Evolutionary conservation across 2,113 vertebrate species (phyloP), one percentile per base, ranked within the genome.

Genomic region (Elgaria multicarinata): DNA sequence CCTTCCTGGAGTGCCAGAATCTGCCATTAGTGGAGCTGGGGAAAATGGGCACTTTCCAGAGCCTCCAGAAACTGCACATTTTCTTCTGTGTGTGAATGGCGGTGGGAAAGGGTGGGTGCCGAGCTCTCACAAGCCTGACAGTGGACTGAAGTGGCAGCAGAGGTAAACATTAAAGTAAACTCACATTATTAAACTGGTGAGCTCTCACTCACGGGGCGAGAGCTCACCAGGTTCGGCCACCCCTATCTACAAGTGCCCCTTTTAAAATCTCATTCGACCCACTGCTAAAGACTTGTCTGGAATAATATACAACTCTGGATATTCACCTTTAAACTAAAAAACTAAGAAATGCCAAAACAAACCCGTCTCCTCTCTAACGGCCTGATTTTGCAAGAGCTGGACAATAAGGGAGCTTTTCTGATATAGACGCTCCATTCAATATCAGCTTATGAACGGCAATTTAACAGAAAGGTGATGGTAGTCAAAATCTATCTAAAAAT

Each of bases 401-500:
- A 0, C 7, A 87, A 50, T 71, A 81, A 83, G 28, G n/a, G 31
- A 9, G 5, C 16, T 74, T 85, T 82, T 39, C 10, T 28, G 78
- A 8, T 0, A 64, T 39, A 89, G 42, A 24, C 62, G 71, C 69
- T 91, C 39, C 3, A 50, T 50, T 76, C 82, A 3, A 75, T 83
- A 90, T 0, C 85, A 87, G 36, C 83, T 89, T 78, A 89, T 26
- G 39, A 33, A 88, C 50, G 46, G 55, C 10, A 83, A 92, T 87
- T 86, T 83, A 93, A 87, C 72, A 72, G 31, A 74, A 80, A 62
- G 8, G 2, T 1, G 86, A 85, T 58, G 76, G 24, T 39, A 83
- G 62, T 80, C 66, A 90, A 53, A 91, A 69, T 1, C 55, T 64
- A 46, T 80, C 58, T 88, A 90, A 88, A 88, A 87, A 55, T 24